Evolutionary conservation across 2,113 vertebrate species (phyloP), one percentile per base, ranked within the genome.

Genomic region (Aegypius monachus): DNA sequence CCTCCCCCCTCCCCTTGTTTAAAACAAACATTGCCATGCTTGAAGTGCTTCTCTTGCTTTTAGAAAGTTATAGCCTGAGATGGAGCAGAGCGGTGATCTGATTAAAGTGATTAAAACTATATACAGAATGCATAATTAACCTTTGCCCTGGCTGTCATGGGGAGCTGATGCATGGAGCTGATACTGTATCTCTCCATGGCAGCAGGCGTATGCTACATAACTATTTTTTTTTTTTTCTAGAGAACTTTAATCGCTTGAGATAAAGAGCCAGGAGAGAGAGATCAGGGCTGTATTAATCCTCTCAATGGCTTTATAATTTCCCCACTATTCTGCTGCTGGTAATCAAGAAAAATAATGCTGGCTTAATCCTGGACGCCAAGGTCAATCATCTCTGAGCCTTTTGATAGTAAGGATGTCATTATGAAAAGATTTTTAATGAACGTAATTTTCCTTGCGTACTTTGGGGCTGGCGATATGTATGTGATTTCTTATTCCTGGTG

Each of bases 241-340:
- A 93, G 96, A 97, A 98, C 98, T 98, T 98, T 98, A 98, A 98
- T 98, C 98, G 92, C 96, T 98, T 84, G 95, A 98, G 97, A 98
- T 98, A 98, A 97, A 98, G 97, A 98, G 95, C 93, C 96, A 95
- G 93, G 98, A 98, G 97, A 97, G 96, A 94, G 95, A 97, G 96
- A 98, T 98, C 98, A 98, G 97, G 97, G 93, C 95, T 70, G 81
- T 97, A 98, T 98, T 98, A 98, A 98, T 98, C 98, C 97, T 98
- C 97, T 97, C 98, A 96, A 97, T 98, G 97, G 96, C 97, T 98
- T 98, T 98, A 98, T 98, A 98, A 98, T 98, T 98, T 97, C 95
- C 80, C 80, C 58, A 81, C 95, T 97, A 48, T 97, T 97, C 97
- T 96, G 95, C 93, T 87, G 88, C 96, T 96, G 84, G 88, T 98